Evolutionary conservation across 2,113 vertebrate species (phyloP).

Genomic region (Neopipo cinnamomea): DNA sequence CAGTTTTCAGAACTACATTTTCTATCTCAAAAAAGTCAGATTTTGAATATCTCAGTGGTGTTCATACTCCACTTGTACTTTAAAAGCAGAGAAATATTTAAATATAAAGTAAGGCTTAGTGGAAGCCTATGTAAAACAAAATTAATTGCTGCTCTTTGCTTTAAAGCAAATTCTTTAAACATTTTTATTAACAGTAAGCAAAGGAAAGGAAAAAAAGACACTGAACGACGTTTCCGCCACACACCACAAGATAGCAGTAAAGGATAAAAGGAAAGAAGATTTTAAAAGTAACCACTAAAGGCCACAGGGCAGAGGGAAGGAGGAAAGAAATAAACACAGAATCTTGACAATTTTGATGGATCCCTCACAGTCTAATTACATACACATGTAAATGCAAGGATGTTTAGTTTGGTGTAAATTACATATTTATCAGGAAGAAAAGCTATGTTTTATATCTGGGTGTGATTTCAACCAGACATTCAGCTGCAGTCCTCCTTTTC

Average conservation of each 20-base stretch:
- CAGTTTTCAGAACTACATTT: not conserved
- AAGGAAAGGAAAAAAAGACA: not conserved
- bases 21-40: not conserved
- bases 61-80: not conserved
- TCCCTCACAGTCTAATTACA: not conserved
- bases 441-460: not conserved
- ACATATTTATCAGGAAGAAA: not conserved
- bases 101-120: not conserved
- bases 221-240: not conserved
- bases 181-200: not conserved
- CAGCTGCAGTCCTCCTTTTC: not conserved
- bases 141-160: not conserved
- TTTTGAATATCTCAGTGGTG: not conserved
- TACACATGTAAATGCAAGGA: not conserved
- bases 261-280: not conserved
- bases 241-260: constrained; percentile 48
- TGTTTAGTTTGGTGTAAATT: not conserved
- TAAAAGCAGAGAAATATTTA: not conserved
- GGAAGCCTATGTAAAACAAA: not conserved
- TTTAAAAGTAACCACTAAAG: not conserved
- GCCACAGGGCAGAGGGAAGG: not conserved
- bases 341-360: not conserved
- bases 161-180: not conserved
- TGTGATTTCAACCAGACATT: not conserved
- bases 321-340: not conserved